A percentile compares a stretch with the other conserved stretches of the same genome.
phyloP scores from a whole-genome alignment of 1,140 invertebrate species.

The Lepidurus couesii region DNA sequence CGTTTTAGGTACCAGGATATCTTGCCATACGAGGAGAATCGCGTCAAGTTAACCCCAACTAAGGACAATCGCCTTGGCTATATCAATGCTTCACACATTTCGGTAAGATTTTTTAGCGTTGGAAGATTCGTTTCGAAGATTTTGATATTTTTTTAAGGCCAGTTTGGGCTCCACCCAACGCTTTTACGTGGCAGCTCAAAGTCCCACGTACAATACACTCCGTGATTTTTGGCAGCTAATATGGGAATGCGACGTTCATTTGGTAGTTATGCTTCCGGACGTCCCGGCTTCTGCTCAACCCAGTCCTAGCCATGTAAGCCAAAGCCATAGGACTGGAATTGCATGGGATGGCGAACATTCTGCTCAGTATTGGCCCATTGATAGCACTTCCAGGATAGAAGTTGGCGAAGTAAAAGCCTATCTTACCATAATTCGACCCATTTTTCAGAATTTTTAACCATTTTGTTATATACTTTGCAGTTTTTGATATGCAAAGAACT shows the following conservation, averaged over 20 bases:
- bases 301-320: not conserved
- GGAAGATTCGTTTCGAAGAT: slow-evolving; percentile 9
- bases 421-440: not conserved
- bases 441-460: not conserved
- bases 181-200: slow-evolving; percentile 79
- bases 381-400: not conserved
- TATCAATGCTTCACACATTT: slow-evolving; percentile 83
- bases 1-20: slow-evolving; percentile 59
- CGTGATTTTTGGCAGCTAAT: slow-evolving; percentile 75
- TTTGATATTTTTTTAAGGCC: slow-evolving; percentile 45
- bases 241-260: slow-evolving; percentile 73
- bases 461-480: not conserved
- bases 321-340: not conserved
- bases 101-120: slow-evolving; percentile 49
- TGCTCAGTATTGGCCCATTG: not conserved
- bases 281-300: slow-evolving; percentile 44
- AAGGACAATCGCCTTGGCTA: slow-evolving; percentile 77
- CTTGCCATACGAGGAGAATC: slow-evolving; percentile 80
- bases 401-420: not conserved
- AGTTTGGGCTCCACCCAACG: slow-evolving; percentile 65
- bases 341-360: not conserved
- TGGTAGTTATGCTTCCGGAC: slow-evolving; percentile 68
- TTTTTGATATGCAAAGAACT: not conserved
- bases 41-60: slow-evolving; percentile 66
- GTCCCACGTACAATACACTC: slow-evolving; percentile 57